Conservation (phyloP, 2,113 vertebrate species). For the Chrysemys picta region DNA sequence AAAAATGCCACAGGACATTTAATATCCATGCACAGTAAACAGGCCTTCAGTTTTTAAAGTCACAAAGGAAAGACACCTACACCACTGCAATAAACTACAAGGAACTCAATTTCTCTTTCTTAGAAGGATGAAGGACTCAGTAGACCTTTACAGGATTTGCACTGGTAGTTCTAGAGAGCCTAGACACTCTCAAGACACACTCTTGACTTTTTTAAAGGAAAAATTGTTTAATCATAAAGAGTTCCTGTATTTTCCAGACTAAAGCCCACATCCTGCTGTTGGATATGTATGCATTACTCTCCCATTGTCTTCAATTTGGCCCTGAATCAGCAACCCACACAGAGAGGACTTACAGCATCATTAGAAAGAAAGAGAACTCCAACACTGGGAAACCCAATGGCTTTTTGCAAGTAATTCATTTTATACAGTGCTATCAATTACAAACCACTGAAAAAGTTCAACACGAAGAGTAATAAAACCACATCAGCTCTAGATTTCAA, state of each 20-base stretch:
- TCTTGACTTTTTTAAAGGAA: not conserved
- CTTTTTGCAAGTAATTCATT: not conserved
- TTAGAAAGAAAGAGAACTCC: slow-evolving; percentile 15
- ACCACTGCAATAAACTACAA: not conserved
- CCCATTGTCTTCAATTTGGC: not conserved
- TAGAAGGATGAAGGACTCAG: not conserved
- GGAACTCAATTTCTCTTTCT: not conserved
- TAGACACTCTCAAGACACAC: not conserved
- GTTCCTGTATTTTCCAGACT: not conserved
- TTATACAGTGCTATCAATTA: slow-evolving; percentile 4
- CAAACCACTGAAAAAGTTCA: slow-evolving; percentile 19
- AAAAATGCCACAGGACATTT: not conserved
- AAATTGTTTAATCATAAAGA: not conserved
- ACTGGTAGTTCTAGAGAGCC: not conserved
- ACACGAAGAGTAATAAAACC: not conserved
- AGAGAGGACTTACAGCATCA: not conserved
- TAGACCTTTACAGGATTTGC: not conserved
- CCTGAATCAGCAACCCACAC: slow-evolving; percentile 2
- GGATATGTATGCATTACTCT: not conserved
- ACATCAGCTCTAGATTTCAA: not conserved
- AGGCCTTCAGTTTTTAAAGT: not conserved
- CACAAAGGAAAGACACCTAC: not conserved
- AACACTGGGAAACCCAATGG: not conserved
- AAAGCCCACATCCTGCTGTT: not conserved
- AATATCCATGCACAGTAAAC: not conserved